Evolutionary conservation across 2,888 invertebrate species (phyloP).

Genomic region (Nezara viridula): DNA sequence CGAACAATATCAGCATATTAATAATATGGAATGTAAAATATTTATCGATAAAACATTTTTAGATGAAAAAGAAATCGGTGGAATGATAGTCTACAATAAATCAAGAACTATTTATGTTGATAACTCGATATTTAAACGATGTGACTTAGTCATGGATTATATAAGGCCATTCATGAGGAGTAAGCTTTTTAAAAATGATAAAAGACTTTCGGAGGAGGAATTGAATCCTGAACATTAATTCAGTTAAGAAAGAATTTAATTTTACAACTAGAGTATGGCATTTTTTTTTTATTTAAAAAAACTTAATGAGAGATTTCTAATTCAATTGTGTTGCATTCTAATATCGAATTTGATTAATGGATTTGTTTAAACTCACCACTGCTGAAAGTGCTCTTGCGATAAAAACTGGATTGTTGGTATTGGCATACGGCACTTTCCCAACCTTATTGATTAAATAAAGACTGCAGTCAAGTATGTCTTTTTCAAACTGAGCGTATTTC

Average conservation of each 20-base stretch:
- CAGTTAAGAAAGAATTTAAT: not conserved
- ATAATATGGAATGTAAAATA: conserved; percentile 3
- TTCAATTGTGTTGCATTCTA: not conserved
- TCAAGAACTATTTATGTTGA: conserved; percentile 10
- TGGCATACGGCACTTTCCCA: conserved; percentile 78
- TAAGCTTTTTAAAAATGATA: not conserved
- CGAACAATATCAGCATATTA: conserved; percentile 31
- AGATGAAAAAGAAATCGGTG: not conserved
- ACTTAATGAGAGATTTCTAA: not conserved
- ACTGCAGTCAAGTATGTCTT: conserved; percentile 84
- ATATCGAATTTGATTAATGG: not conserved
- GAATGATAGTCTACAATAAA: conserved; percentile 25
- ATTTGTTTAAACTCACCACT: conserved; percentile 72
- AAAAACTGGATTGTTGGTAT: conserved; percentile 83
- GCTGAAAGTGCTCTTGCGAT: conserved; percentile 87
- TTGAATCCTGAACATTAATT: not conserved
- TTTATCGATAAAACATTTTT: conserved; percentile 41
- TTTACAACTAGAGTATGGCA: not conserved
- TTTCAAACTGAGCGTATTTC: conserved; percentile 93
- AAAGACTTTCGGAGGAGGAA: not conserved
- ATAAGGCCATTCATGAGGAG: not conserved
- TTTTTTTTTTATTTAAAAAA: not conserved
- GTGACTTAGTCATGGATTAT: not conserved
- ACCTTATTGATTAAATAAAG: conserved; percentile 80
- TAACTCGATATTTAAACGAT: conserved; percentile 48